Conservation (phyloP, 2,888 invertebrate species). For the Drosophila antonietae region DNA sequence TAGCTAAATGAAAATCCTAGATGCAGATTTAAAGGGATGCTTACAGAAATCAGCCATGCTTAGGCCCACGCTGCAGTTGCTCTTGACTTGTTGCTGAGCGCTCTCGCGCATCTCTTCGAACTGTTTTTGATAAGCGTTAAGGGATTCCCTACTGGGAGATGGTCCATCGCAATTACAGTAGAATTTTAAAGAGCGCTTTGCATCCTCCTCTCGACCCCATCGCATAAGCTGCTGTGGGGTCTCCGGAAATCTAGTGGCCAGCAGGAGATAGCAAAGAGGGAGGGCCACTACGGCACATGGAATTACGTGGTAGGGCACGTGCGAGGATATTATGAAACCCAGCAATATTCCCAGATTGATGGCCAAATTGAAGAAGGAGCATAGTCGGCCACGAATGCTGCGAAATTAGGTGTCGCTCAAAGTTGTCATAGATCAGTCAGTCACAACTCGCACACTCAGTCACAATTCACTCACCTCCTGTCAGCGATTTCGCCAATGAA, state of each 20-base stretch:
- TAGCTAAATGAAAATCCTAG: background rate
- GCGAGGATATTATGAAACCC: conserved; percentile 66
- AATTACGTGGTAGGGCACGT: conserved; percentile 69
- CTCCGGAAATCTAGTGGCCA: conserved; percentile 67
- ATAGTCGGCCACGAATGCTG: conserved; percentile 81
- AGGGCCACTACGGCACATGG: conserved; percentile 63
- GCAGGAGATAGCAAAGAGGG: conserved; percentile 61
- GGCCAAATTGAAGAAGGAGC: conserved; percentile 71
- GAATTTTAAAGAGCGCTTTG: conserved; percentile 64
- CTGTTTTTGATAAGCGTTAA: conserved; percentile 52
- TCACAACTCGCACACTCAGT: background rate
- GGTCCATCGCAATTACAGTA: conserved; percentile 66
- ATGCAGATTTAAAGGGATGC: conserved; percentile 6
- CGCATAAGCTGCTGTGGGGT: conserved; percentile 71
- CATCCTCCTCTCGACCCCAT: conserved; percentile 53
- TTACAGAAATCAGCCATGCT: conserved; percentile 63
- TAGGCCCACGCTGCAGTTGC: conserved; percentile 17
- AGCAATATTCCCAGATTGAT: conserved; percentile 67
- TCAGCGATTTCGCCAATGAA: conserved; percentile 83
- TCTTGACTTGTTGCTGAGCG: conserved; percentile 46
- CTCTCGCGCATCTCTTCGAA: conserved; percentile 53
- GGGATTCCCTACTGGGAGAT: conserved; percentile 51
- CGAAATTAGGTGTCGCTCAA: background rate
- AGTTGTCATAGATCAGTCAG: background rate
- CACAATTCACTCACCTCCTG: conserved; percentile 70